These are phyloP conservation scores for Pituophis catenifer DNA, from an alignment of 2,113 vertebrate species.

Conservation along the genomic window DNA sequence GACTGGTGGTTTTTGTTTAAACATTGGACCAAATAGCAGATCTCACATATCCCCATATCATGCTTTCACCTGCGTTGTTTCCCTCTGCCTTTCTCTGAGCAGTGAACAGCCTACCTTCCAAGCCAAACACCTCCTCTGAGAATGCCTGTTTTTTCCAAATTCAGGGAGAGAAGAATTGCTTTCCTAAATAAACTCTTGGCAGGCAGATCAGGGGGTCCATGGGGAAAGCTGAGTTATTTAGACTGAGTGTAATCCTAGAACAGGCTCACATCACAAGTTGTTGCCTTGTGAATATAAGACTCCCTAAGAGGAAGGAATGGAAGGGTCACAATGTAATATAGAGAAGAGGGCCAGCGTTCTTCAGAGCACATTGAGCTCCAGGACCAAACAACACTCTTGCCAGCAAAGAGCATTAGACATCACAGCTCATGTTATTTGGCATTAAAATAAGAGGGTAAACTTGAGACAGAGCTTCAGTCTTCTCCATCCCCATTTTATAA, in stretches of 20 bases:
- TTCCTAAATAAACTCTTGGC: slow-evolving; percentile 21
- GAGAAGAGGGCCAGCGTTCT: neutral
- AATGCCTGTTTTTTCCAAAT: neutral
- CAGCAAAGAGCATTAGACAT: neutral
- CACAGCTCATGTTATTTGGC: neutral
- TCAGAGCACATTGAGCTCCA: neutral
- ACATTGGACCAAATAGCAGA: neutral
- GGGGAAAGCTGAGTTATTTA: slow-evolving; percentile 18
- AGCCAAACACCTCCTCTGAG: neutral
- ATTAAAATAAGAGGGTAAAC: neutral
- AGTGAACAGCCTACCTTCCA: neutral
- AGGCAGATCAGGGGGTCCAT: neutral
- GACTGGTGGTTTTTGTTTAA: neutral
- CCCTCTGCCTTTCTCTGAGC: neutral
- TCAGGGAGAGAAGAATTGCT: neutral
- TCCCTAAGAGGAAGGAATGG: slow-evolving; percentile 26
- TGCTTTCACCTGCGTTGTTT: neutral
- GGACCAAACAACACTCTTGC: neutral
- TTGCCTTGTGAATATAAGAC: slow-evolving; percentile 29
- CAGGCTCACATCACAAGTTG: slow-evolving; percentile 22
- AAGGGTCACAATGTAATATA: neutral
- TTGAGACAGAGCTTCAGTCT: neutral
- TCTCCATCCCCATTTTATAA: neutral
- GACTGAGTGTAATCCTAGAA: slow-evolving; percentile 31
- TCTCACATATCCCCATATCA: neutral